These are phyloP conservation scores for Hermatobates lingyangjiaoensis DNA, from an alignment of 1,140 invertebrate species.

Conservation along the genomic window DNA sequence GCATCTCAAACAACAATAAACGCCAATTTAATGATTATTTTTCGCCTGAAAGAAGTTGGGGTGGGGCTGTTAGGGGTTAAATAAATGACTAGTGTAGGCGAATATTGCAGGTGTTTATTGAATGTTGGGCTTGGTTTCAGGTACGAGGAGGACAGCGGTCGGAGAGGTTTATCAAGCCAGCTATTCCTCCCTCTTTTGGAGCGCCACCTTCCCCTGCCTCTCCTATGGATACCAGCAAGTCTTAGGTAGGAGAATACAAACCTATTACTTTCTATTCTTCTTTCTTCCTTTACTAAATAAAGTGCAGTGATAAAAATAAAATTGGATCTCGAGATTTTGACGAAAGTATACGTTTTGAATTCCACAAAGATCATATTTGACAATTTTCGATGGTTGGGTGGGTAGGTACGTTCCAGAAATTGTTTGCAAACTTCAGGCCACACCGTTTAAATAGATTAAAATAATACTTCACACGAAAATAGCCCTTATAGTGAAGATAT, in stretches of 20 bases:
- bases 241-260: conserved; percentile 7
- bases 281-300: not conserved
- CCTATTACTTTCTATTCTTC: not conserved
- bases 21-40: not conserved
- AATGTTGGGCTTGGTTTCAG: not conserved
- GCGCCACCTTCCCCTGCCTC: conserved; percentile 15
- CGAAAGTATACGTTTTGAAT: not conserved
- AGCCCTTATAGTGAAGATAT: no score
- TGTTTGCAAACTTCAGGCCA: no score
- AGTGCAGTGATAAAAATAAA: not conserved
- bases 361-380: no score
- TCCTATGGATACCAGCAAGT: conserved; percentile 18
- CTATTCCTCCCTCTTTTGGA: conserved; percentile 14
- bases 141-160: conserved; percentile 8
- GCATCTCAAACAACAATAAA: no score
- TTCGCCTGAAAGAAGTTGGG: not conserved
- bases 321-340: not conserved
- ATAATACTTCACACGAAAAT: no score
- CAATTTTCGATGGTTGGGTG: no score
- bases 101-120: not conserved
- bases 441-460: no score
- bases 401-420: no score
- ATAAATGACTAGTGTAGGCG: not conserved
- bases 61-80: not conserved
- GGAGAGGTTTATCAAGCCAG: conserved; percentile 18